Evolutionary conservation across 1,140 invertebrate species (phyloP).

Genomic region (Drosophila lacteicornis): DNA sequence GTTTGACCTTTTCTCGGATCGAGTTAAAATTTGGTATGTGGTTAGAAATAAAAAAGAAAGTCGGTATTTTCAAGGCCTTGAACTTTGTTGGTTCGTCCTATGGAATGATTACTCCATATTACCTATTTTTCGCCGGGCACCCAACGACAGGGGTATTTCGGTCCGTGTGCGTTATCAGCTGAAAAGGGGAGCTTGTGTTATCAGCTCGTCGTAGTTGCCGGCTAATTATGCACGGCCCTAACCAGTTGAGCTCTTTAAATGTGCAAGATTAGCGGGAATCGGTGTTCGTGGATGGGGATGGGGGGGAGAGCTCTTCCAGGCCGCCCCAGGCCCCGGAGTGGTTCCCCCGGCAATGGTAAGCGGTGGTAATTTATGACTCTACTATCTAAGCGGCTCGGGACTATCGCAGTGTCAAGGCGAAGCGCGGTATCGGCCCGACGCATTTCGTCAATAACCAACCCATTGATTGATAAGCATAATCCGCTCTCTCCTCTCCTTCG

Average conservation of each 20-base stretch:
- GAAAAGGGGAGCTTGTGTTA: constrained; percentile 12
- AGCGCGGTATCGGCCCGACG: neutral
- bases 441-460: constrained; percentile 4
- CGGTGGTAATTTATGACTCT: constrained; percentile 21
- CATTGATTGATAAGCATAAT: constrained; percentile 41
- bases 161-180: constrained; percentile 30
- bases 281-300: constrained; percentile 9
- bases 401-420: constrained; percentile 38
- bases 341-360: constrained; percentile 17
- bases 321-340: neutral
- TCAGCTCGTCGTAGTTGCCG: constrained; percentile 31
- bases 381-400: constrained; percentile 11
- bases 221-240: constrained; percentile 46
- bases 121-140: constrained; percentile 3
- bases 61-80: no score
- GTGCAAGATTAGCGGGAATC: constrained; percentile 25
- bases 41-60: no score
- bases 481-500: neutral
- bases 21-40: no score
- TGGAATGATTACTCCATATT: neutral
- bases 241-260: constrained; percentile 48
- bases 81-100: no score
- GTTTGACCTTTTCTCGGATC: no score
- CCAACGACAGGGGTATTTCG: neutral
- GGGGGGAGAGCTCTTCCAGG: neutral